Percentiles rank a stretch among this genome's conserved stretches.
These are phyloP conservation scores for Chirona hameri DNA, from an alignment of 2,888 invertebrate genomes.

Conservation along the genomic window DNA sequence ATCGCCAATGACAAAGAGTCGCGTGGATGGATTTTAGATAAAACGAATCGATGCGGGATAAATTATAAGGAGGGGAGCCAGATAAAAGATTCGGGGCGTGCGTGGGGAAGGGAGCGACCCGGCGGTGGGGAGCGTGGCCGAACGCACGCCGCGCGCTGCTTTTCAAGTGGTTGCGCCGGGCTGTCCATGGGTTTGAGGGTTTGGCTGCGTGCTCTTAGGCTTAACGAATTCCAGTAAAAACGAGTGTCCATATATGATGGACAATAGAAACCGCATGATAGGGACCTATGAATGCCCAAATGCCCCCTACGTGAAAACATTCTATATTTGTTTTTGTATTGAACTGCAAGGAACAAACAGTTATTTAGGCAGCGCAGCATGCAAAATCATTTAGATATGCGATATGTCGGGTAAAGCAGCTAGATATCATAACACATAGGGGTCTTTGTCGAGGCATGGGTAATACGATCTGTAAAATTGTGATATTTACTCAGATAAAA, in stretches of 20 bases:
- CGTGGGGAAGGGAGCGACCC: neutral
- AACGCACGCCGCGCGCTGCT: neutral
- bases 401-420: no score
- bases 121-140: neutral
- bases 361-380: no score
- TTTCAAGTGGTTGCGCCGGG: neutral
- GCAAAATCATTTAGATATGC: no score
- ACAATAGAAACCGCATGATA: neutral
- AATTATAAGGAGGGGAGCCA: constrained; percentile 22
- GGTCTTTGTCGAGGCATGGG: no score
- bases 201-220: neutral
- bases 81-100: constrained; percentile 5
- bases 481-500: no score
- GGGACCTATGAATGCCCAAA: no score
- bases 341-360: no score
- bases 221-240: neutral
- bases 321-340: no score
- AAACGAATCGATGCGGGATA: constrained; percentile 29
- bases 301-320: no score
- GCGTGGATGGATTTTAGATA: constrained; percentile 29
- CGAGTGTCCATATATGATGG: neutral
- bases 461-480: no score
- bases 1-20: constrained; percentile 28
- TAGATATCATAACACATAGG: no score
- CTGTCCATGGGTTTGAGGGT: neutral